Percentiles rank a stretch among this genome's conserved stretches.
These are phyloP conservation scores for Medauroidea extradentata DNA, from an alignment of 1,140 invertebrate genomes.

Conservation along the genomic window DNA sequence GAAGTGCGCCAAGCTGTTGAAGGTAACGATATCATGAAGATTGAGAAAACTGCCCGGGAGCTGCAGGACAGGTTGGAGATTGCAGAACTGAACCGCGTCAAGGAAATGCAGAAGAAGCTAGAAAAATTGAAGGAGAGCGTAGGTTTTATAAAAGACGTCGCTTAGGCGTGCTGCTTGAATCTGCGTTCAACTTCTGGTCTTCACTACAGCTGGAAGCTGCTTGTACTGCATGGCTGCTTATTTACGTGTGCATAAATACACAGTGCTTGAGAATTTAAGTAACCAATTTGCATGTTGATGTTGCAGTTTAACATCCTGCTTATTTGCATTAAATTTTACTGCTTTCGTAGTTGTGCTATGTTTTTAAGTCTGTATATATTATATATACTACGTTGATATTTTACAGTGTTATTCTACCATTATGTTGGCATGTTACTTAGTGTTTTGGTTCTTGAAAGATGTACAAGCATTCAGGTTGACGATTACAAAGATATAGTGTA, in stretches of 20 bases:
- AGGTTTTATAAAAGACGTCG: constrained; percentile 13
- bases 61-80: constrained; percentile 67
- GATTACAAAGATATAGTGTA: too few relatives aligned
- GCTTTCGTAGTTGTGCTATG: too few relatives aligned
- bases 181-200: not conserved
- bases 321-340: too few relatives aligned
- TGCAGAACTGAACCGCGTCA: constrained; percentile 71
- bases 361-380: too few relatives aligned
- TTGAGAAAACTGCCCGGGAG: constrained; percentile 60
- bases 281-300: too few relatives aligned
- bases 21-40: constrained; percentile 53
- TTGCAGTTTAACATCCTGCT: too few relatives aligned
- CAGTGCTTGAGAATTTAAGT: too few relatives aligned
- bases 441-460: not conserved
- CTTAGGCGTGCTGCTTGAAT: not conserved
- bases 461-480: too few relatives aligned
- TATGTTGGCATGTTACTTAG: constrained; percentile 16
- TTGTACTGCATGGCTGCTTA: constrained; percentile 1
- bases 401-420: constrained; percentile 14
- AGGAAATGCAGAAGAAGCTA: constrained; percentile 73
- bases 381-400: too few relatives aligned
- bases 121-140: constrained; percentile 46
- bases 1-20: constrained; percentile 62
- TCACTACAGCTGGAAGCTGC: not conserved
- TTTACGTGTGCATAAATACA: too few relatives aligned